Evolutionary conservation across 2,888 invertebrate genomes (phyloP), one percentile per base, ranked within the genome.

Genomic region (Drosophila falleni): DNA sequence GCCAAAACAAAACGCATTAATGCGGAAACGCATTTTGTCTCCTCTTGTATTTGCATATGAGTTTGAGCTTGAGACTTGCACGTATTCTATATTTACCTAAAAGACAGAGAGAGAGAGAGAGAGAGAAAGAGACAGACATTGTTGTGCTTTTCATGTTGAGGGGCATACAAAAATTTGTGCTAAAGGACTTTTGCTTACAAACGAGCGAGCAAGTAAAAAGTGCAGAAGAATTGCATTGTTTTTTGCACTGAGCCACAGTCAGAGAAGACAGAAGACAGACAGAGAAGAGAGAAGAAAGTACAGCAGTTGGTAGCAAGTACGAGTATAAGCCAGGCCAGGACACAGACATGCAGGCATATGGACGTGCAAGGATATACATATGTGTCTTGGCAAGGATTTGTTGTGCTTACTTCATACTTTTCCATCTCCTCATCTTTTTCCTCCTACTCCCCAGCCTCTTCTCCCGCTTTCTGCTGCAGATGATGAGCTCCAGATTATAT

Each of bases 141-240:
- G 89, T 72, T 89, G 89, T 87, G 77, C 85, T 87, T 89, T 89
- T 85, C 79, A 89, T 81, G 88, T 70, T 53, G 64, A 64, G 78
- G 42, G 41, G n/a, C 75, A 84, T 71, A 80, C 69, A 75, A 67
- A 84, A 86, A 78, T 80, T 75, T 89, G 87, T 75, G 78, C 87
- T 73, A 87, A 50, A 89, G 76, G 77, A 87, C 81, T 80, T 85
- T 89, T 87, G 73, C 89, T 85, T 89, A 89, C 88, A 89, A 85
- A 79, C 89, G 84, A 85, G 88, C 88, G 76, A 84, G 89, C 82
- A 71, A 64, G 78, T 73, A 85, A 85, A 84, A 85, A 79, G 88
- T 87, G 89, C 88, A 65, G 89, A 85, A 85, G 87, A 89, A 85
- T 87, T 85, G 88, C 88, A 89, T 85, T 85, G 84, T 87, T 70